Evolutionary conservation across 2,888 invertebrate species (phyloP), one percentile per base, ranked within the genome.

Genomic region (Theretra japonica): DNA sequence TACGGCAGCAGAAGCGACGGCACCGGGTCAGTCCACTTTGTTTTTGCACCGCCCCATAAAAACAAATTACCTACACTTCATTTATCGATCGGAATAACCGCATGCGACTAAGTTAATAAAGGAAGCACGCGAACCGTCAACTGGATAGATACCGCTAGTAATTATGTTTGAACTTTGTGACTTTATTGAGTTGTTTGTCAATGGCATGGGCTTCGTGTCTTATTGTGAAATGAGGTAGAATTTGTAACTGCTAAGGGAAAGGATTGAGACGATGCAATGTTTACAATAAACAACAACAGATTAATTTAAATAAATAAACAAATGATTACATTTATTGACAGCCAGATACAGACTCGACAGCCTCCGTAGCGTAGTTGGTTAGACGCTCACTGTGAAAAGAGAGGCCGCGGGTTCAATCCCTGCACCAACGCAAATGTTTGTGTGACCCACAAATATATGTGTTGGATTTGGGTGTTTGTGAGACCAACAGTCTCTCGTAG

Each of bases 1-100:
- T 86, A 84, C 83, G 80, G 80, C 83, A 85, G 83, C 84, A 86
- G 87, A 84, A 87, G 85, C 87, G 81, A 81, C 82, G 82, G 84
- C 86, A 85, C 79, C 89, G 82, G 93, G 93, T 93, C 93, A 92
- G 88, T 93, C 92, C 92, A 90, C 93, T 93, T 90, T 89, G 91
- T 93, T 93, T 93, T 93, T 92, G 93, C 93, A 86, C 83, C 87
- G 88, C 80, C 74, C 86, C 86, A 90, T 91, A 91, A 91, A 92
- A 91, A 91, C 89, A 89, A 90, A 93, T 92, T 91, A 89, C 89
- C 86, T 81, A 86, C 88, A 87, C 89, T 87, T 90, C 89, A 89
- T 89, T 88, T 90, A 92, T 92, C 90, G 93, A 93, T 91, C 86
- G 86, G 80, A 85, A 88, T 88, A 89, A 90, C 88, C 86, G 84